phyloP scores from a whole-genome alignment of 2,113 vertebrate species.

The Microtus montanus region DNA sequence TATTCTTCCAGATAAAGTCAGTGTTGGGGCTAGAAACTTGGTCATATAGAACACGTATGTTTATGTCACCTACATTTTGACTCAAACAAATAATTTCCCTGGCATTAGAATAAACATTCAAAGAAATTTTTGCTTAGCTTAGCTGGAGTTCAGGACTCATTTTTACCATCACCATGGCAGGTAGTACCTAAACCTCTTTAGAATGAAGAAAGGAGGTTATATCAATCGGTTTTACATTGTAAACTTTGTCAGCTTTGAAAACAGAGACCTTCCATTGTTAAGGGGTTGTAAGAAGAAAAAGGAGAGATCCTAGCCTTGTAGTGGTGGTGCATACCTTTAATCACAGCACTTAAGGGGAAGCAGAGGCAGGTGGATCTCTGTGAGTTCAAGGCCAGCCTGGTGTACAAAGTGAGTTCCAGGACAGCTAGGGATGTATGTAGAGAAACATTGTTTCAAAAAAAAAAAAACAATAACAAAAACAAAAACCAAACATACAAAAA shows the following conservation, averaged over 20 bases:
- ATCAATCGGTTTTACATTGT: not conserved
- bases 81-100: not conserved
- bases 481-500: too few species aligned
- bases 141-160: not conserved
- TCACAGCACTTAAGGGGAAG: too few species aligned
- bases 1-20: not conserved
- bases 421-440: too few species aligned
- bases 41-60: not conserved
- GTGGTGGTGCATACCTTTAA: too few species aligned
- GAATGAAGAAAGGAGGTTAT: not conserved
- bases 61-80: not conserved
- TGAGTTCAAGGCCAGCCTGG: too few species aligned
- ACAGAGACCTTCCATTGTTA: not conserved
- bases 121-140: not conserved
- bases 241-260: conserved; percentile 1
- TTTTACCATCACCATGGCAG: not conserved
- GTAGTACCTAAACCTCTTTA: not conserved
- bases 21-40: not conserved
- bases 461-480: not conserved
- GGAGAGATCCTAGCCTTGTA: not conserved
- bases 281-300: conserved; percentile 7
- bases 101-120: not conserved
- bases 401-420: too few species aligned
- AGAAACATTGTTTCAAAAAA: too few species aligned
- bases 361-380: too few species aligned